Evolutionary conservation across 2,113 vertebrate species (phyloP), one percentile per base, ranked within the genome.

Genomic region (Gopherus evgoodei): DNA sequence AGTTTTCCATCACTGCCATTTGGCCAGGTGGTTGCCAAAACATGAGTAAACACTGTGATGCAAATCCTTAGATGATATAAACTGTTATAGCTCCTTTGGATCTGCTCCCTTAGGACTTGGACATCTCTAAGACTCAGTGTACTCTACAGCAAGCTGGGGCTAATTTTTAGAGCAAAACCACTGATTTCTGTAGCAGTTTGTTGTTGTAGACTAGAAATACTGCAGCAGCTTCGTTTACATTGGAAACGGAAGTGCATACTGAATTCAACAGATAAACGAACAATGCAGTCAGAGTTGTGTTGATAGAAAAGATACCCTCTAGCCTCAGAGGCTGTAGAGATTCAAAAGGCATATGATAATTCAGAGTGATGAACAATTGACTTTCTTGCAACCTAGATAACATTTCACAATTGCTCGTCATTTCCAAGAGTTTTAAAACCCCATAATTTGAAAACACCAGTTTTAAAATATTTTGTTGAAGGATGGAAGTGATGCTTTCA

Each of bases 251-350:
- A 38, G 35, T 52, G 47, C 57, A 19, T 54, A 69, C 2, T 42
- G 69, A 84, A 50, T 76, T 62, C 81, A 62, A 35, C 25, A 59
- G 47, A 84, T 31, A 8, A 44, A 57, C 24, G 50, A 87, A 11
- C 29, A 5, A 56, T 53, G 42, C 10, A 47, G 13, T 78, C 31
- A 25, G 10, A 54, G 22, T 29, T 59, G 13, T 72, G 54, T 79
- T 79, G 25, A 31, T 79, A 21, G 56, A 53, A 59, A 59, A 53
- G 25, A 53, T 53, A 47, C 9, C 56, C 29, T 44, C 27, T 35
- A 25, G 81, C 29, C 52, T n/a, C 14, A 0, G 0, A 3, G 22
- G 75, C 16, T 27, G 35, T 22, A 65, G 38, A 5, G 44, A 35
- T 24, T 42, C 38, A 62, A 59, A 59, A 59, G 78, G 11, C 2